Base-by-base conservation (phyloP, 2,888 invertebrate species). In the Ichneumon xanthorius region DNA sequence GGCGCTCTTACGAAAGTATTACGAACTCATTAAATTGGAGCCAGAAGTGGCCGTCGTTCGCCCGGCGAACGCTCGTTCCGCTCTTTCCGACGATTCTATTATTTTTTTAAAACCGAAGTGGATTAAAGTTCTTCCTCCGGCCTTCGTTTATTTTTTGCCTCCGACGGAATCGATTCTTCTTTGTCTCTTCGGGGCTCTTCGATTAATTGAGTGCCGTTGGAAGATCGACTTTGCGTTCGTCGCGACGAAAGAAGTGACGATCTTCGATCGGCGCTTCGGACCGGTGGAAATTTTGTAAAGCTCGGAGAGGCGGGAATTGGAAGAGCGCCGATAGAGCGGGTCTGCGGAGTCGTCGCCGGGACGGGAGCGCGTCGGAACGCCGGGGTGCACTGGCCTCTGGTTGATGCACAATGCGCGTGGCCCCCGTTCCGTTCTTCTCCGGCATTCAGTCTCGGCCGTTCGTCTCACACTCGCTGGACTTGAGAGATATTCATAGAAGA, bases 401-500 rank as follows among this genome's bases (percentile, higher is more conserved):
- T 61, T 65, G 58, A 73, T 80, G 82, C 80, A 77, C 76, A 77
- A 70, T 65, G 50, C 67, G 55, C 55, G 40, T 70, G 53, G 61
- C 68, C 65, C 75, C 68, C 67, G 55, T 19, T 22, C 55, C 50
- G 75, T 71, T 40, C 22, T 71, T 45, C 67, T 68, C 16, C 75
- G 65, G 40, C 70, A 75, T 67, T 77, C 26, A 67, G 76, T 86
- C 86, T 85, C 84, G 72, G 48, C 70, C 37, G 58, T 53, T 37
- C 61, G 84, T 84, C 84, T 73, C 82, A 45, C 80, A 77, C 82
- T 82, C 68, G 77, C 63, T 78, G 73, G 81, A 68, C 83, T 65
- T 50, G 71, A 80, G 90, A 90, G 92, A 92, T 93, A 93, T 93
- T 92, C 93, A 92, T 93, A 93, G 93, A 92, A 90, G 90, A 89